Base-by-base conservation (phyloP, 2,888 invertebrate species). In the Prenolepis imparis region DNA sequence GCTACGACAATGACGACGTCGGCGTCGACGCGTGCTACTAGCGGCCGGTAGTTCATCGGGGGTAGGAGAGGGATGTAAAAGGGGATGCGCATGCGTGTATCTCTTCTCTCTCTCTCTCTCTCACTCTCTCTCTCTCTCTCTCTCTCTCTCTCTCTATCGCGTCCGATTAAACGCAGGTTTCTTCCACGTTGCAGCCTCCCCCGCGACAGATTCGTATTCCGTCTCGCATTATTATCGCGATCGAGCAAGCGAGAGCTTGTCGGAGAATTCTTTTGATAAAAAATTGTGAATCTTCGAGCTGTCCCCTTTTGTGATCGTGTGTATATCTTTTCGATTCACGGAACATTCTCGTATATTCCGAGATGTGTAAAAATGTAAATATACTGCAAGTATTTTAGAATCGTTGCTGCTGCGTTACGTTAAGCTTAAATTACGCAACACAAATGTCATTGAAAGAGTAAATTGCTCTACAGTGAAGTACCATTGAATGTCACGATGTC, bases 11-110 rank as follows among this genome's bases (percentile, higher is more conserved):
- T 75, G 67, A 86, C 88, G 84, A 88, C 86, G 84, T 84, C 88
- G 88, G 84, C 84, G 90, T 84, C 90, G 86, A 67, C 88, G 89
- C 84, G 85, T 84, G 88, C 84, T 86, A 89, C 91, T 87, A 88
- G 86, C 85, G 57, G 63, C 82, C 75, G 86, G 74, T 72, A 81
- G 84, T 88, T 85, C 86, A 87, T 3, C 18, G 41, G 87, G 88
- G 66, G 68, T 8, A 52, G 8, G n/a, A n/a, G 52, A 8, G n/a
- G 3, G n/a, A n/a, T 84, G 75, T 70, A 90, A 70, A 70, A 84
- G 74, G 85, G 75, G 74, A 82, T 78, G 90, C 90, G 88, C 90
- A 68, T 44, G 80, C 83, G 67, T 55, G 28, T 52, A 9, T 48
- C 36, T 44, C 59, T 66, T 66, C 55, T 55, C 59, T 59, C 39